Evolutionary conservation across 2,113 vertebrate species (phyloP), one percentile per base, ranked within the genome.

Genomic region (Menura novaehollandiae): DNA sequence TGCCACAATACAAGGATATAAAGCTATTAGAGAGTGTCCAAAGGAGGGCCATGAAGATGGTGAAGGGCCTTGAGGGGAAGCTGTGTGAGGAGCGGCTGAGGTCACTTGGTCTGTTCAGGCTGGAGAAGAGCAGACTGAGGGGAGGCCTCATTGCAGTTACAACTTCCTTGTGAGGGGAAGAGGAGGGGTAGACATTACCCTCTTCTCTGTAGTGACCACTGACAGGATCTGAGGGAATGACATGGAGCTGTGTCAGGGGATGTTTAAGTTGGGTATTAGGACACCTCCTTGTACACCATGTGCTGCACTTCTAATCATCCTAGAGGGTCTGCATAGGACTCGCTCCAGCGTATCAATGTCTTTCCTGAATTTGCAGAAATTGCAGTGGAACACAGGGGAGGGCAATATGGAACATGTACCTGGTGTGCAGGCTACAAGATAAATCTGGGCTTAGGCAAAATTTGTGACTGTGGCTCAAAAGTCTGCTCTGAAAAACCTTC

Each of bases 31-130:
- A 73, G 32, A 39, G 9, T 30, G 23, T 7, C 33, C 52, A 39
- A 52, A 67, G 27, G 28, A 60, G 28, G 23, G 22, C 6, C 2
- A 74, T 4, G 9, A 30, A 14, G 37, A 46, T 30, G 21, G 17
- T 32, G 46, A 60, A 68, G 16, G 33, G 3, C 19, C 19, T 52
- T 11, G 53, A 39, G 7, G 4, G 7, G n/a, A 52, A 67, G 12
- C 3, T 0, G 1, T 4, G 4, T 8, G 9, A 67, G 39, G 9
- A 59, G 28, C 2, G 28, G 17, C 16, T 33, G 37, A 52, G 37
- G 23, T 44, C 52, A n/a, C 20, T 52, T 24, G 52, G 3, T 68
- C 16, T 68, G 39, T n/a, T 67, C 46, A 82, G 53, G 9, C 55
- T 41, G 47, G 30, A 51, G 85, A 3, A 78, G 35, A 58, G 46